Evolutionary conservation across 37 sponge, comb jelly and placozoan genomes (phyloP), one percentile per base, ranked within the genome.

Genomic region (Mnemiopsis leidyi): DNA sequence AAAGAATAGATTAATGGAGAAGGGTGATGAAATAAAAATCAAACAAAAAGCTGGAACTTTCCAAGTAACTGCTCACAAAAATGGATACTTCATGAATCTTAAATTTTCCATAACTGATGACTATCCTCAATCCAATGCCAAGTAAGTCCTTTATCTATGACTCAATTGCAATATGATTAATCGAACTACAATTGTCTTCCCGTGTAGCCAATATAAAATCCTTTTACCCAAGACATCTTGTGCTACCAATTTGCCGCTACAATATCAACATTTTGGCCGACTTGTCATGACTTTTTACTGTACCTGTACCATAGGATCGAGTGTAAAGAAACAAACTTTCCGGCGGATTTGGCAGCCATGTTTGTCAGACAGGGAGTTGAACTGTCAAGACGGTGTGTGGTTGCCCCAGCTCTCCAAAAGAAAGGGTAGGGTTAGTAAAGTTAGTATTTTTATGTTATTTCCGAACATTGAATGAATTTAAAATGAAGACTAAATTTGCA

Each of bases 401-500:
- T 95, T 92, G 95, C 97, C 35, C 98, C 98, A 32, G 88, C 95
- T 25, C 75, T 92, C 38, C 88, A 30, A 33, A 96, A 96, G 92
- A 94, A 95, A 37, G 93, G 88, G 95, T 95, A 77, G 68, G 93
- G 5, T 48, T n/a, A n/a, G n/a, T n/a, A n/a, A n/a, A n/a, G n/a
- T n/a, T n/a, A n/a, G n/a, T n/a, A n/a, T n/a, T n/a, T n/a, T n/a
- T n/a, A n/a, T n/a, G n/a, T n/a, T n/a, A n/a, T n/a, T n/a, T n/a
- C n/a, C n/a, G n/a, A n/a, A n/a, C n/a, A n/a, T n/a, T n/a, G n/a
- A n/a, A n/a, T n/a, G n/a, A n/a, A n/a, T n/a, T n/a, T n/a, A n/a
- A n/a, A n/a, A n/a, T n/a, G n/a, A n/a, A n/a, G n/a, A n/a, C n/a
- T n/a, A n/a, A n/a, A n/a, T n/a, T n/a, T n/a, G n/a, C n/a, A n/a